Evolutionary conservation across 2,797 vertebrate species (phyloP), one percentile per base, ranked within the genome.

Genomic region (Hyperoplus lanceolatus): DNA sequence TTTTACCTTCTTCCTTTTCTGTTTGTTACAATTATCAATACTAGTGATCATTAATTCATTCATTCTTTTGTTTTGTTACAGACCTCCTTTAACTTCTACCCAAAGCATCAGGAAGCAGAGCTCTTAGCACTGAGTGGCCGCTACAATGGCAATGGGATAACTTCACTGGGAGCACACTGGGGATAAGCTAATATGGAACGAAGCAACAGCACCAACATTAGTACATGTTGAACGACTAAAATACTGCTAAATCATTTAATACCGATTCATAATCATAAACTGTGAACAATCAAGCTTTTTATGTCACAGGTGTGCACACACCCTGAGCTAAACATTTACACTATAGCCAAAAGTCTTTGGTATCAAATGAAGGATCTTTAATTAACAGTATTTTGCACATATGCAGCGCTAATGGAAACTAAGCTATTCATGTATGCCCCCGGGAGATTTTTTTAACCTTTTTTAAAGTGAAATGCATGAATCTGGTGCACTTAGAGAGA

Each of bases 121-220:
- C 82, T 90, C 11, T 58, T 4, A 10, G 2, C 89, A 8, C 69
- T 92, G 55, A 90, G 92, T 7, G 50, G 87, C 0, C 77, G 21
- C 6, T 1, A 0, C 3, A 75, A 67, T 8, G 0, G 4, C 0
- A 0, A 0, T 18, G 82, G 83, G 9, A 77, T 92, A 5, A 74
- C 75, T 0, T 63, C 84, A 12, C 48, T 89, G 55, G 87, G 21
- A 36, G 84, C 81, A 66, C 86, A 89, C 45, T 92, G 92, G 88
- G 87, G 45, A 8, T 58, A 14, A n/a, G 6, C n/a, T 4, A n/a
- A 10, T 9, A 16, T 9, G 1, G 6, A 6, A 3, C 4, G 8
- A 21, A 8, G 2, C 8, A 14, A 8, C 3, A 8, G 2, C 3
- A 7, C 14, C 8, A 10, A 1, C 29, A 29, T 29, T 5, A 36